Evolutionary conservation across 2,113 vertebrate genomes (phyloP).

Genomic region (Plecotus auritus): DNA sequence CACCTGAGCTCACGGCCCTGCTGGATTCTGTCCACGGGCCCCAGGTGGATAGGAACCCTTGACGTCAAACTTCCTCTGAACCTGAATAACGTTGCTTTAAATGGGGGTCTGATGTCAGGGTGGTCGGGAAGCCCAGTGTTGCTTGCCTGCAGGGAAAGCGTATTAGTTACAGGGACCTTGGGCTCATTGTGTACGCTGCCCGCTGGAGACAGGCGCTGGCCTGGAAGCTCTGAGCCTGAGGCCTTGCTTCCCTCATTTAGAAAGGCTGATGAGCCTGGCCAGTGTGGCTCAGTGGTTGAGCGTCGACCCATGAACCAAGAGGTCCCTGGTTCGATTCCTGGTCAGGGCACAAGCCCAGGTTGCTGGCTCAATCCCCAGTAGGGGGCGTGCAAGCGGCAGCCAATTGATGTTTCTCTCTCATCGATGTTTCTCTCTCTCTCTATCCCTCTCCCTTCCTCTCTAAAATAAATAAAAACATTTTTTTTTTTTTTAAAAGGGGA

Average conservation of each 20-base stretch:
- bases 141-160: background rate
- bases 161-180: rapidly evolving
- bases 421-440: too few species aligned
- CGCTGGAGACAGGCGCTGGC: background rate
- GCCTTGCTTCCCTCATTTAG: background rate
- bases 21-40: background rate
- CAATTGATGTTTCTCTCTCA: too few species aligned
- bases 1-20: background rate
- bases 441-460: too few species aligned
- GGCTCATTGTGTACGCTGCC: background rate
- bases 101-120: background rate
- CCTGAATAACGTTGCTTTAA: background rate
- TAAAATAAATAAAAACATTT: too few species aligned
- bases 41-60: background rate
- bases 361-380: background rate
- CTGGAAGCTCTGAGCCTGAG: background rate
- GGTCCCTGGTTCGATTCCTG: too few species aligned
- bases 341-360: background rate
- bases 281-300: too few species aligned
- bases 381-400: background rate
- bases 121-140: rapidly evolving
- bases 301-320: too few species aligned
- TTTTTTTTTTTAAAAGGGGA: too few species aligned
- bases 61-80: background rate
- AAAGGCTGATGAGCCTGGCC: background rate